Evolutionary conservation across 2,797 vertebrate species (phyloP), one percentile per base, ranked within the genome.

Genomic region (Premnoplex brunnescens): DNA sequence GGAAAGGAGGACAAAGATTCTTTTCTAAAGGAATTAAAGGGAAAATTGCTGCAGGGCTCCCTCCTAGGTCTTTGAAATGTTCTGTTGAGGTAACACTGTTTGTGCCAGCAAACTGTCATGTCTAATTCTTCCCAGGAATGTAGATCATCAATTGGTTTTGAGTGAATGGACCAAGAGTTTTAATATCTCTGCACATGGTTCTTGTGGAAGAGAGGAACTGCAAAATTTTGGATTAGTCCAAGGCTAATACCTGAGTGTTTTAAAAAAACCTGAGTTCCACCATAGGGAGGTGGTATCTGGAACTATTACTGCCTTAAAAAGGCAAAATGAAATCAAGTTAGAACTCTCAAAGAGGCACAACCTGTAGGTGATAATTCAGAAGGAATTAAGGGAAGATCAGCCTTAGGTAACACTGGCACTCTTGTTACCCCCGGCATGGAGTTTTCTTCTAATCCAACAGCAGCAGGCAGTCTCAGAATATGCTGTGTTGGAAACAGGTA

Each of bases 101-200:
- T 89, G 24, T 88, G 60, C 55, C 46, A 52, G 68, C 24, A 63
- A 76, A 66, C 36, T 76, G 39, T 67, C 36, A 13, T 41, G 59
- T 76, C 34, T 75, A 56, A 74, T 91, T 85, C n/a, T 49, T 74
- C 32, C 41, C 32, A 69, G 71, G 63, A 71, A 56, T 52, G n/a
- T 71, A 67, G 74, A 63, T 85, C 6, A 5, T 24, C 60, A 69
- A 2, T 49, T 39, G 28, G 5, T 80, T 89, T 87, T 79, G 4
- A 16, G 37, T 78, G 64, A 91, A 32, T 58, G 72, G n/a, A 36
- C 32, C 51, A 77, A 64, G 17, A 52, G 54, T 77, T 82, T 60
- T 63, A 72, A 28, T 37, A 26, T 76, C 22, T 77, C 16, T 91
- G 23, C 9, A 6, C 1, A 0, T 64, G 21, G 9, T 0, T 77